Conservation (phyloP, 2,797 vertebrate genomes). For the Lepus townsendii region DNA sequence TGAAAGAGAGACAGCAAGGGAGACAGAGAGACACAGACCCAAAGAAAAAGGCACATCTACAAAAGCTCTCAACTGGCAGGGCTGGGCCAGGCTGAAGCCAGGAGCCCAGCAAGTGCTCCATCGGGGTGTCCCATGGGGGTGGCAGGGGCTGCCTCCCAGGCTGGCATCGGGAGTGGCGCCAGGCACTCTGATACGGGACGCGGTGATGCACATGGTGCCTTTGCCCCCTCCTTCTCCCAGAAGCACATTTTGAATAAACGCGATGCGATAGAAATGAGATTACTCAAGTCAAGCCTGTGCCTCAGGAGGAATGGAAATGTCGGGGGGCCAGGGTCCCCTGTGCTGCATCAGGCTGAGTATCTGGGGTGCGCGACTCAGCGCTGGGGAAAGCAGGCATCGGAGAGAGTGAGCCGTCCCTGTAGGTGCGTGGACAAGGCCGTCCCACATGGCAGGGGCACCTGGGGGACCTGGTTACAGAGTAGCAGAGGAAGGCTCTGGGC, state of each 20-base stretch:
- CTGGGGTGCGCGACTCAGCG: not conserved
- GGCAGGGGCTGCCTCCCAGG: too few relatives aligned
- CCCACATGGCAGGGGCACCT: not conserved
- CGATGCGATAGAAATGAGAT: not conserved
- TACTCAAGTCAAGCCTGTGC: not conserved
- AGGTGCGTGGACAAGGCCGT: not conserved
- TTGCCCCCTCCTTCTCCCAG: not conserved
- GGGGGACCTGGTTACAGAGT: not conserved
- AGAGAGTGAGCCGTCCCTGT: not conserved
- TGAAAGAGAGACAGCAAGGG: too few relatives aligned
- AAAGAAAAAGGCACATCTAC: too few relatives aligned
- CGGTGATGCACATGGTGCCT: too few relatives aligned
- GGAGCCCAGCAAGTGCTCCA: too few relatives aligned
- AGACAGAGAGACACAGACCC: too few relatives aligned
- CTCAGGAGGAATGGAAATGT: not conserved
- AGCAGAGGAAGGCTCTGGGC: not conserved
- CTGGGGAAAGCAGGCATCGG: not conserved
- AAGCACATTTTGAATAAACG: not conserved
- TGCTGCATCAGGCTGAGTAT: not conserved
- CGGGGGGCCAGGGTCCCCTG: not conserved
- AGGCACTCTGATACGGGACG: too few relatives aligned
- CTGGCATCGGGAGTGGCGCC: too few relatives aligned
- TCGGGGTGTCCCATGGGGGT: too few relatives aligned
- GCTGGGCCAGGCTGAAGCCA: too few relatives aligned
- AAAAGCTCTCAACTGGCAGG: too few relatives aligned